These are phyloP conservation scores for Hermodice carunculata DNA, from an alignment of 2,888 invertebrate species.

Conservation along the genomic window DNA sequence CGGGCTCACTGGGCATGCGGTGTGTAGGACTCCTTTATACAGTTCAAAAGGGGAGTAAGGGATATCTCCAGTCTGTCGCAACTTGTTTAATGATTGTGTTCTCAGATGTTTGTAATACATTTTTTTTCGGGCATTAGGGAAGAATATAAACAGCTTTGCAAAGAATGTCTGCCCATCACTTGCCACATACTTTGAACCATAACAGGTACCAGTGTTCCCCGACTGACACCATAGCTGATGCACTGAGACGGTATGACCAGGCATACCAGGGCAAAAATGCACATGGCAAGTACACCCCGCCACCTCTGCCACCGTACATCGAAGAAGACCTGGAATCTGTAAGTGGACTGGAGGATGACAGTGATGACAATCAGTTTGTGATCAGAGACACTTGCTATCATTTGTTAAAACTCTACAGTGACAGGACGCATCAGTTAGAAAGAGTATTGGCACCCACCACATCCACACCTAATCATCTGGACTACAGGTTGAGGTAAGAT, in stretches of 20 bases:
- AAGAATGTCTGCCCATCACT: background rate
- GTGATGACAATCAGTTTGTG: slow-evolving; percentile 22
- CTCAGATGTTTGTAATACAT: too few relatives aligned
- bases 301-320: slow-evolving; percentile 66
- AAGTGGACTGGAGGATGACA: slow-evolving; percentile 30
- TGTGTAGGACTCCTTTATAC: too few relatives aligned
- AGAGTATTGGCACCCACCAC: slow-evolving; percentile 80
- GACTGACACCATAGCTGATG: slow-evolving; percentile 80
- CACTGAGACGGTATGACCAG: slow-evolving; percentile 79
- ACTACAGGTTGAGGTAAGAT: slow-evolving; percentile 76
- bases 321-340: slow-evolving; percentile 39
- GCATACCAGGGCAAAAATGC: slow-evolving; percentile 67
- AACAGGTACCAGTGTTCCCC: slow-evolving; percentile 79
- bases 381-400: slow-evolving; percentile 82
- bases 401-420: slow-evolving; percentile 82
- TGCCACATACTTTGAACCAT: background rate
- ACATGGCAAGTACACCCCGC: slow-evolving; percentile 53
- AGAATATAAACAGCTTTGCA: too few relatives aligned
- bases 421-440: slow-evolving; percentile 74
- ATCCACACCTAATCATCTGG: slow-evolving; percentile 84
- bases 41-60: too few relatives aligned
- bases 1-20: too few relatives aligned
- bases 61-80: too few relatives aligned
- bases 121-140: too few relatives aligned
- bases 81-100: too few relatives aligned